Base-by-base conservation (phyloP, 2,888 invertebrate genomes). In the Chaitophorus viminalis region DNA sequence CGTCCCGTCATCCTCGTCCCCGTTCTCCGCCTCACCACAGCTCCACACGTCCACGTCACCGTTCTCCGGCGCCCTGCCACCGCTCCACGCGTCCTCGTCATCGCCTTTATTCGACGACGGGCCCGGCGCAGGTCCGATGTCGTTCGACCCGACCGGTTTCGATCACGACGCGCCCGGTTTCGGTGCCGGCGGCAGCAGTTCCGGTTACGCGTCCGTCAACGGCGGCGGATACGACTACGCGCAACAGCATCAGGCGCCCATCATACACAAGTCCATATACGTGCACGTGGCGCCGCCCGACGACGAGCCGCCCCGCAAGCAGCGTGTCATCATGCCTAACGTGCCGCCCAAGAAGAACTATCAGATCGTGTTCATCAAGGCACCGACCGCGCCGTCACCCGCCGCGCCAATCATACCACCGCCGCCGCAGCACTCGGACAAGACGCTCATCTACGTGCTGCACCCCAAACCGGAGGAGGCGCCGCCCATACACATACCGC, bases 361-460 rank as follows among this genome's bases (percentile, higher is more conserved):
- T 89, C 90, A 90, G 88, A 90, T 90, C 46, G 90, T 90, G 31
- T 90, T 90, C 89, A 90, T 90, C 88, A 90, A 90, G 77, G 90
- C 90, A 14, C 90, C 90, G 0, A 90, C 90, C 1, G 89, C 90
- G 31, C 89, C 90, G 11, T 89, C 90, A 4, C 88, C 88, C 6
- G 68, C 89, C 1, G 90, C 90, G 11, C 90, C 90, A 0, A 89
- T 90, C 33, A 90, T 90, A 31, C 90, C 90, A 8, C 90, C 90
- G 39, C 89, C 90, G 78, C 89, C 89, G n/a, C 90, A 90, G 82
- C 89, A 89, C 77, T 85, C 89, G 52, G 90, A 90, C 89, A 90
- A 90, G 88, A 90, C 90, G 33, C 88, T 90, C 75, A 90, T 90
- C 81, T 90, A 90, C 89, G 90, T 90, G 39, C 88, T 90, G 78